Evolutionary conservation across 2,113 vertebrate genomes (phyloP).

Genomic region (Alectura lathami): DNA sequence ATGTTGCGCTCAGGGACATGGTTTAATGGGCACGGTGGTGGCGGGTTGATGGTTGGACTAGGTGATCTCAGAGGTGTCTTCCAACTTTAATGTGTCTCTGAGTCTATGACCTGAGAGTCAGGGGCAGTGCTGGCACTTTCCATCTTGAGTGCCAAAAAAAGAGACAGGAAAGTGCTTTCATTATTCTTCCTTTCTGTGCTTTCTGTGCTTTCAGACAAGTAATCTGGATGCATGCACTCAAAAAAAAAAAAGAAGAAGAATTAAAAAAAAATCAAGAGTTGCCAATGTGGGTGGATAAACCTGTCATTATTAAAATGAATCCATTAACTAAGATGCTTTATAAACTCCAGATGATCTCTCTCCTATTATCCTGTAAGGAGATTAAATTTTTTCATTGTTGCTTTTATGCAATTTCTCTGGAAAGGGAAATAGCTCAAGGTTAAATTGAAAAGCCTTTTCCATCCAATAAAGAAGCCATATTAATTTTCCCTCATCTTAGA

Average conservation of each 20-base stretch:
- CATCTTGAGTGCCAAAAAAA: background rate
- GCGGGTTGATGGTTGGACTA: no score
- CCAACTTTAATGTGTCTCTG: no score
- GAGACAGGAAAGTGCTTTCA: background rate
- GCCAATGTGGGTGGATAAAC: conserved; percentile 53
- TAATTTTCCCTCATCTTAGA: conserved; percentile 51
- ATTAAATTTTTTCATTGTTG: conserved; percentile 71
- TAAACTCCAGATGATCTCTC: conserved; percentile 72
- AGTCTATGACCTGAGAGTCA: background rate
- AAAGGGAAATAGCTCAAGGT: conserved; percentile 65
- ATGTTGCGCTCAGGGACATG: no score
- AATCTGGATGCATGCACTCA: background rate
- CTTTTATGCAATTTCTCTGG: conserved; percentile 61
- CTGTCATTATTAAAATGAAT: conserved; percentile 72
- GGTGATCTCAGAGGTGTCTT: no score
- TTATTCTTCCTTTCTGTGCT: background rate
- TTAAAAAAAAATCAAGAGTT: conserved; percentile 33
- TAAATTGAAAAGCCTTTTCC: conserved; percentile 59
- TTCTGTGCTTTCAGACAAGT: background rate
- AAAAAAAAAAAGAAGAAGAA: background rate
- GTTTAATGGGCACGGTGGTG: no score
- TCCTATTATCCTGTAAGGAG: conserved; percentile 70
- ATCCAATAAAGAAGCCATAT: conserved; percentile 26
- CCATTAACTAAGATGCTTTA: conserved; percentile 71
- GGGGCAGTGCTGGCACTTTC: background rate